phyloP scores from a whole-genome alignment of 2,797 vertebrate species.

The Cephalopachus bancanus region DNA sequence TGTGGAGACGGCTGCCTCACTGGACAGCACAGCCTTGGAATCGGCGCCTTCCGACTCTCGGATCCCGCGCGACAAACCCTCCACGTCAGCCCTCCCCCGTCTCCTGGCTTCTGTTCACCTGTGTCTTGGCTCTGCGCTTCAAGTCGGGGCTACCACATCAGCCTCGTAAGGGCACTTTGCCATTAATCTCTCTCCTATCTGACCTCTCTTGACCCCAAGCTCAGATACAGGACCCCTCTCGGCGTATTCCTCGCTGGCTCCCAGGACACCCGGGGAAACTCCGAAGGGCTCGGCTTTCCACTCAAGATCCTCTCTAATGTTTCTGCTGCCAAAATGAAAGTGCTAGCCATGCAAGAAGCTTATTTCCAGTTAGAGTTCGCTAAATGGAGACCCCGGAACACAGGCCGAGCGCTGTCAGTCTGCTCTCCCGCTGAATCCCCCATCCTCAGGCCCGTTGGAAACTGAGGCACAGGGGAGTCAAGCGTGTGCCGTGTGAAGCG shows the following conservation, averaged over 20 bases:
- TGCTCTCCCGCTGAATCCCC: neutral
- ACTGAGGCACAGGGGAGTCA: neutral
- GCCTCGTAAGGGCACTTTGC: neutral
- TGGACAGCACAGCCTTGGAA: neutral
- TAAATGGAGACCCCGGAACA: neutral
- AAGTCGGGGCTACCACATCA: neutral
- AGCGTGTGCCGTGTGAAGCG: neutral
- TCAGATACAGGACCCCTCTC: neutral
- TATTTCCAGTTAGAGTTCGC: neutral
- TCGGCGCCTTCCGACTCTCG: neutral
- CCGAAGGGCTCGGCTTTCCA: neutral
- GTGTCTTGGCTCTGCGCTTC: neutral
- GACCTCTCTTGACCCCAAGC: neutral
- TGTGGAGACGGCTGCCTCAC: neutral
- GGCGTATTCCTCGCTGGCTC: neutral
- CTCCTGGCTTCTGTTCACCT: neutral
- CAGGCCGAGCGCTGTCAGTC: neutral
- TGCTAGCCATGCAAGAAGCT: neutral
- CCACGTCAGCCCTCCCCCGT: neutral
- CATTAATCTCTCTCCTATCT: neutral
- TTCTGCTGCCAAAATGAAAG: neutral
- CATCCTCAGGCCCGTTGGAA: neutral
- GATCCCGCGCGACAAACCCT: neutral
- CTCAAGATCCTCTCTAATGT: neutral
- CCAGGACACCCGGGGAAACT: neutral